Evolutionary conservation across 64 coral and sea anemone genomes (phyloP).

Genomic region (Montipora foliosa): DNA sequence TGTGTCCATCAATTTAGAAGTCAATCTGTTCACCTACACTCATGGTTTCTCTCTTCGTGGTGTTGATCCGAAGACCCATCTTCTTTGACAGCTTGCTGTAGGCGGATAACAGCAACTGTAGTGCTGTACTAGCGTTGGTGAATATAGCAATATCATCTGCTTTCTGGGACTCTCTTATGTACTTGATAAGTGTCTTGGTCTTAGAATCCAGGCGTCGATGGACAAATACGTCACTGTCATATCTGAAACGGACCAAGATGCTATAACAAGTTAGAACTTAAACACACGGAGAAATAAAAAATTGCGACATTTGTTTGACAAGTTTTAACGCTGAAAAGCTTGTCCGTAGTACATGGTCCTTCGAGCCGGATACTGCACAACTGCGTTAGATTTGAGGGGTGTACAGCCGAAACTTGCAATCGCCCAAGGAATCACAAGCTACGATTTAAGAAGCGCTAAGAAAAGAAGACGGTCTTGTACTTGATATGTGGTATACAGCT

Average conservation of each 20-base stretch:
- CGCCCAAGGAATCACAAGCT: too few species aligned
- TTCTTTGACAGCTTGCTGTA: conserved; percentile 5
- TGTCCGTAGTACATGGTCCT: too few species aligned
- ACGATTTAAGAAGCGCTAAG: too few species aligned
- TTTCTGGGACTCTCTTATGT: conserved; percentile 43
- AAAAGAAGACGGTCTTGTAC: too few species aligned
- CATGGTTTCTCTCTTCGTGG: conserved; percentile 40
- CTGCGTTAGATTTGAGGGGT: too few species aligned
- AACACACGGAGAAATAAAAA: too few species aligned
- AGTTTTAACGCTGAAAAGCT: too few species aligned
- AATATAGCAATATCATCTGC: conserved; percentile 57
- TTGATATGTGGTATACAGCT: too few species aligned
- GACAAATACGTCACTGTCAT: conserved; percentile 8
- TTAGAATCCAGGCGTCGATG: conserved; percentile 37
- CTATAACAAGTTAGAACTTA: neutral
- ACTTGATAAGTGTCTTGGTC: conserved; percentile 46
- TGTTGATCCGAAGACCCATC: conserved; percentile 45
- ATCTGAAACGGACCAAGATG: neutral
- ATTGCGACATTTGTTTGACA: too few species aligned
- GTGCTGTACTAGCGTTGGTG: conserved; percentile 16
- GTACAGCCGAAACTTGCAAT: too few species aligned
- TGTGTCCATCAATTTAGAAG: conserved; percentile 43
- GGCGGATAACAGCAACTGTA: conserved; percentile 26
- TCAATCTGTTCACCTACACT: conserved; percentile 15
- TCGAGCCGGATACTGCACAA: too few species aligned